Percentiles rank a stretch among this genome's conserved stretches.
phyloP scores from a whole-genome alignment of 2,797 vertebrate genomes.

The Coregonus suidteri region DNA sequence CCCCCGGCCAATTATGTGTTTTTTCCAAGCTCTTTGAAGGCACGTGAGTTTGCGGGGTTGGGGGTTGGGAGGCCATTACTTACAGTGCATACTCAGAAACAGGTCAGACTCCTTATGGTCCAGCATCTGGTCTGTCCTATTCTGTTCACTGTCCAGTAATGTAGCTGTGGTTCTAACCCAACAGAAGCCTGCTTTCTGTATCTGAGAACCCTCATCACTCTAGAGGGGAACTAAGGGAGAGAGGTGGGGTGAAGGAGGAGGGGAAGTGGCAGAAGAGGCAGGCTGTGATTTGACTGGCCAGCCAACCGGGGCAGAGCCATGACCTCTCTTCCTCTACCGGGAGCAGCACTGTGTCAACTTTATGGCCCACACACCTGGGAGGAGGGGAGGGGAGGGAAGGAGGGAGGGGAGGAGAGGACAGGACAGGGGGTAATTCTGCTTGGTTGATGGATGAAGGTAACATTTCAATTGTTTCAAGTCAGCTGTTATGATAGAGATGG shows the following conservation, averaged over 20 bases:
- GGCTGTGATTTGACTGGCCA: neutral
- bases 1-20: constrained; percentile 29
- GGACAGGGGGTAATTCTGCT: neutral
- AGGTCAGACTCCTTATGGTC: neutral
- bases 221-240: neutral
- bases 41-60: neutral
- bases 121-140: constrained; percentile 9
- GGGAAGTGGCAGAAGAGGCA: neutral
- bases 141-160: neutral
- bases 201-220: neutral
- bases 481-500: constrained; percentile 13
- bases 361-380: constrained; percentile 4
- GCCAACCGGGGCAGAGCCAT: neutral
- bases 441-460: constrained; percentile 14
- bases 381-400: neutral
- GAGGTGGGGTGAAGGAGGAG: neutral
- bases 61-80: neutral
- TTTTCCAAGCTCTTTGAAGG: neutral
- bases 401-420: neutral
- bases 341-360: neutral
- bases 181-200: neutral
- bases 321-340: constrained; percentile 6
- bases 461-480: constrained; percentile 12
- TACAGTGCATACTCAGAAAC: neutral
- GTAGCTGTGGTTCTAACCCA: neutral